Base-by-base conservation (phyloP, 2,888 invertebrate species). In the Hydriomena furcata region DNA sequence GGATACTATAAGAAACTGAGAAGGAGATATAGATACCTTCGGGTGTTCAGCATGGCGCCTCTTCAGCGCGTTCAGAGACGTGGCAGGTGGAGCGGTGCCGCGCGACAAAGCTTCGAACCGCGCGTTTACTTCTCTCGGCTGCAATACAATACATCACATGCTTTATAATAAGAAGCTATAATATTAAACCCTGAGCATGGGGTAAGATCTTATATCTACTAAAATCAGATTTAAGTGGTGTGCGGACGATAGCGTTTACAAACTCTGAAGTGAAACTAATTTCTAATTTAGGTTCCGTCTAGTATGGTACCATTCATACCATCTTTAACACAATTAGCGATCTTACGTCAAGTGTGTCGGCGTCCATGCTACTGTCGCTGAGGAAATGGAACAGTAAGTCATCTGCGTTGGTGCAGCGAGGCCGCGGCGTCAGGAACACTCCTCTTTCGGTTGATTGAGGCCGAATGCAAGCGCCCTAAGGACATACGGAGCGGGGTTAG, bases 281-380 rank as follows among this genome's bases (percentile, higher is more conserved):
- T n/a, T n/a, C n/a, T n/a, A n/a, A n/a, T n/a, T n/a, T n/a, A n/a
- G n/a, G n/a, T n/a, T n/a, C n/a, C n/a, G n/a, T n/a, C n/a, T n/a
- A n/a, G n/a, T n/a, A n/a, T n/a, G n/a, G n/a, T n/a, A n/a, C n/a
- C n/a, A n/a, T n/a, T n/a, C n/a, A n/a, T n/a, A n/a, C n/a, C n/a
- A n/a, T n/a, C n/a, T n/a, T n/a, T n/a, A n/a, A n/a, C 6, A n/a
- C 3, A 8, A 20, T 3, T 17, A 2, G 2, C 8, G 2, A 20
- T 7, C 52, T 50, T 17, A 56, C 58, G 7, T 58, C 50, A 12
- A 56, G 37, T 6, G 34, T 31, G 28, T 58, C 50, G 6, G 37
- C 40, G 27, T 58, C 58, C 8, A 30, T n/a, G 54, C 58, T 58
- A 48, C 49, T 48, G 55, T 58, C 58, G 31, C 55, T 58, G 27